Percentiles rank a stretch among this genome's conserved stretches.
Conservation (phyloP, 2,797 vertebrate genomes). For the Amblyopsis hoosieri region DNA sequence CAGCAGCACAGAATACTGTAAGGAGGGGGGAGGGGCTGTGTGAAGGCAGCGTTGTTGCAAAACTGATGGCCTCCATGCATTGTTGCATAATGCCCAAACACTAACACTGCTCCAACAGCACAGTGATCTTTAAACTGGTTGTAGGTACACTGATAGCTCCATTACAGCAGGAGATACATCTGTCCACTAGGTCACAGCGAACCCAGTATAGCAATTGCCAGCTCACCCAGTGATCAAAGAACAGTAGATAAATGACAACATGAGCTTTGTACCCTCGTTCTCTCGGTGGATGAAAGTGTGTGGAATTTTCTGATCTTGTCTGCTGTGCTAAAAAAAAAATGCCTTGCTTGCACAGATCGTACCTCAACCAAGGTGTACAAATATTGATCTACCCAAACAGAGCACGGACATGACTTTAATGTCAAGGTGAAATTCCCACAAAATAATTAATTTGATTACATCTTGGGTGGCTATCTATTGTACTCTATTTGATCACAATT, state of each 20-base stretch:
- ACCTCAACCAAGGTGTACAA: constrained; percentile 8
- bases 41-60: neutral
- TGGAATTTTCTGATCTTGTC: neutral
- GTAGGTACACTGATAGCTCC: neutral
- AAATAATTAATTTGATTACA: constrained; percentile 5
- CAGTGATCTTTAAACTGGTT: neutral
- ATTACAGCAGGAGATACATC: neutral
- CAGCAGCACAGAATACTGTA: constrained; percentile 12
- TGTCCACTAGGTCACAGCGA: neutral
- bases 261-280: neutral
- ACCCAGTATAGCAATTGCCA: neutral
- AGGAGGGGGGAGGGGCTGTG: constrained; percentile 2
- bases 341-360: neutral
- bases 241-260: neutral
- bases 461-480: constrained; percentile 2
- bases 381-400: constrained; percentile 1
- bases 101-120: no score
- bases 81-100: neutral
- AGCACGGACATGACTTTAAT: constrained; percentile 3
- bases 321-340: neutral
- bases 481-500: constrained; percentile 5
- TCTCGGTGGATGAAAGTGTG: neutral
- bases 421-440: constrained; percentile 18
- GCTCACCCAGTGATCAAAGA: neutral
- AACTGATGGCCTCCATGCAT: constrained; percentile 1